Base-by-base conservation (phyloP, 2,113 vertebrate genomes). In the Cranoglanis bouderius region DNA sequence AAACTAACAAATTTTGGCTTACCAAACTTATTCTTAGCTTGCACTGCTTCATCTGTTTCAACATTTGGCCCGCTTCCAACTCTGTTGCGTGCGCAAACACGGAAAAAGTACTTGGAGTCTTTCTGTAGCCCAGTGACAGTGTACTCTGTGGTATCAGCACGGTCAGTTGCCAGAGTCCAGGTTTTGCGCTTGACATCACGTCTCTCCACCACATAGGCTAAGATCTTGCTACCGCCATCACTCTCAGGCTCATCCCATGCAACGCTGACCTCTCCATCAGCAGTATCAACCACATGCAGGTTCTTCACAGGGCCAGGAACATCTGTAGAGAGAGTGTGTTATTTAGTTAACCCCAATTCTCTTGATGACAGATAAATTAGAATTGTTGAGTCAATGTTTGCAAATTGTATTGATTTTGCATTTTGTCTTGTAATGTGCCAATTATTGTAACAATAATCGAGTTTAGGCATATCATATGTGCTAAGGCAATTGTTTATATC, bases 11-110 rank as follows among this genome's bases (percentile, higher is more conserved):
- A 86, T 24, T 61, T 4, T 91, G 87, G 29, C 97, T 96, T 93
- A 99, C 98, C 97, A 91, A 98, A 99, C 94, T 97, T 98, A 93
- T 98, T 99, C 93, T 97, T 99, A 86, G 98, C 97, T 95, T 99
- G 97, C 13, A 99, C 98, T 29, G 98, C 96, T 91, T 92, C 96
- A 65, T 97, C 97, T 0, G 98, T 99, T 94, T 99, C 98, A 0
- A 97, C 96, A 18, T 94, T 96, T 38, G 97, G 97, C 61, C 98
- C 98, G 53, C 96, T 97, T 92, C 98, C 98, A 1, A 99, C 97
- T 93, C 98, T 96, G 93, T 99, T 99, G 65, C 96, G 95, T 80
- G 98, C 98, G 65, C 98, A 98, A 59, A 99, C 97, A 91, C 98
- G 97, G 96, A 99, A 99, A 2, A 99, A 95, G 92, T 99, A 99